phyloP scores from a whole-genome alignment of 2,113 vertebrate species.

The Sula dactylatra region DNA sequence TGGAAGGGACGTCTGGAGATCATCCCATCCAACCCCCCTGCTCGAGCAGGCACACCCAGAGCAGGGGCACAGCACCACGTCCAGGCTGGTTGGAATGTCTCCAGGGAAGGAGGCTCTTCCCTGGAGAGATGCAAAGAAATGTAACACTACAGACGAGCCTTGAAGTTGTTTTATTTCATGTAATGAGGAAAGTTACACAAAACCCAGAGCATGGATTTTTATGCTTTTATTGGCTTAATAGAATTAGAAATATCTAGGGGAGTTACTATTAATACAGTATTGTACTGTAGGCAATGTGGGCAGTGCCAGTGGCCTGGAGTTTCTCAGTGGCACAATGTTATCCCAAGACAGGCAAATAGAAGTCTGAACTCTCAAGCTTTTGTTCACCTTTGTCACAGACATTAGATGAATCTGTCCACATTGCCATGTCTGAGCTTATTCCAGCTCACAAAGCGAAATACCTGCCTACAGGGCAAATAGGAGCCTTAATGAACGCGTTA shows the following conservation, averaged over 20 bases:
- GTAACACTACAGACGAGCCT: not conserved
- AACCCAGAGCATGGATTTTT: not conserved
- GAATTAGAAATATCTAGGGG: not conserved
- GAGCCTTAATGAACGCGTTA: accelerated
- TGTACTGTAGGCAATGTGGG: not conserved
- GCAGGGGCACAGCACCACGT: too few species aligned
- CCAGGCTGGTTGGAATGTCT: too few species aligned
- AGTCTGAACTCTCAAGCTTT: not conserved
- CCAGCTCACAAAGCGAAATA: not conserved
- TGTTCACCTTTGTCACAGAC: not conserved
- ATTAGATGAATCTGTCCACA: accelerated
- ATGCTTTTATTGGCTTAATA: not conserved
- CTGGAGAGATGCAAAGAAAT: not conserved
- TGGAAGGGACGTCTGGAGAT: too few species aligned
- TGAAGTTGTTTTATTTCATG: not conserved
- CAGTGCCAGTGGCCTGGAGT: not conserved
- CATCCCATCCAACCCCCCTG: too few species aligned
- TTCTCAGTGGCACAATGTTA: not conserved
- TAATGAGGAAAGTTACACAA: not conserved
- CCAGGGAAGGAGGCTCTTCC: too few species aligned
- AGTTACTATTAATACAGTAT: not conserved
- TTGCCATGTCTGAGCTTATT: not conserved
- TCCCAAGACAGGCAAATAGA: not conserved
- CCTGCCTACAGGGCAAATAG: not conserved
- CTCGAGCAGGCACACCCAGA: too few species aligned